Evolutionary conservation across 2,797 vertebrate species (phyloP).

Genomic region (Epinephelus coioides): DNA sequence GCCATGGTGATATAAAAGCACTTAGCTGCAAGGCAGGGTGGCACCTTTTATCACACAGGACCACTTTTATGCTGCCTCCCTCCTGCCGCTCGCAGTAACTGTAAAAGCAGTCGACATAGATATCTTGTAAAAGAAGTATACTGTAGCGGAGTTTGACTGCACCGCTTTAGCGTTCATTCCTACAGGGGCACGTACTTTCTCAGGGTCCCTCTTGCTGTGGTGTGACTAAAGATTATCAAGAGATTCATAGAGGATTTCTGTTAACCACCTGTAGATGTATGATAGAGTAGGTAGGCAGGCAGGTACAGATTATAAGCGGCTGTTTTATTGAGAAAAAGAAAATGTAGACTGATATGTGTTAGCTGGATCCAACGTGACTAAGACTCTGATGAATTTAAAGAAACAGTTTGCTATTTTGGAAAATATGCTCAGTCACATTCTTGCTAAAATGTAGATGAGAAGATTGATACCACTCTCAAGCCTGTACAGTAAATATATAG

Average conservation of each 20-base stretch:
- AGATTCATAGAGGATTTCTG: constrained; percentile 28
- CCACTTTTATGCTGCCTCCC: constrained; percentile 42
- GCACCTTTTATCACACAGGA: constrained; percentile 56
- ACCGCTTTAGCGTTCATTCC: constrained; percentile 54
- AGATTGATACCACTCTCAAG: background rate
- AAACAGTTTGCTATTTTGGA: background rate
- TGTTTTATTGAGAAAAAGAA: background rate
- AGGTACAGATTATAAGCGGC: constrained; percentile 12
- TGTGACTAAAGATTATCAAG: constrained; percentile 9
- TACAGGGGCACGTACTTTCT: constrained; percentile 56
- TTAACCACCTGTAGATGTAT: constrained; percentile 22
- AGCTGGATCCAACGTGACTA: constrained; percentile 5
- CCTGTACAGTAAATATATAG: background rate
- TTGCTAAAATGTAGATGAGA: background rate
- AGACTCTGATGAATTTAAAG: constrained; percentile 5
- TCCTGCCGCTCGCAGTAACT: constrained; percentile 36
- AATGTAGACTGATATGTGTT: background rate
- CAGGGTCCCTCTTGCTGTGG: constrained; percentile 63
- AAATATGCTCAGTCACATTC: background rate
- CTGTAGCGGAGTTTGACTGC: constrained; percentile 46
- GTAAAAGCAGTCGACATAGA: constrained; percentile 36
- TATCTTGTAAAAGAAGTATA: constrained; percentile 32
- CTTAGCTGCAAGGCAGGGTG: constrained; percentile 52
- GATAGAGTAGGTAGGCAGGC: constrained; percentile 22
- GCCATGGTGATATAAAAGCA: constrained; percentile 69